These are phyloP conservation scores for Diaprepes abbreviatus DNA, from an alignment of 2,888 invertebrate genomes.

Conservation along the genomic window DNA sequence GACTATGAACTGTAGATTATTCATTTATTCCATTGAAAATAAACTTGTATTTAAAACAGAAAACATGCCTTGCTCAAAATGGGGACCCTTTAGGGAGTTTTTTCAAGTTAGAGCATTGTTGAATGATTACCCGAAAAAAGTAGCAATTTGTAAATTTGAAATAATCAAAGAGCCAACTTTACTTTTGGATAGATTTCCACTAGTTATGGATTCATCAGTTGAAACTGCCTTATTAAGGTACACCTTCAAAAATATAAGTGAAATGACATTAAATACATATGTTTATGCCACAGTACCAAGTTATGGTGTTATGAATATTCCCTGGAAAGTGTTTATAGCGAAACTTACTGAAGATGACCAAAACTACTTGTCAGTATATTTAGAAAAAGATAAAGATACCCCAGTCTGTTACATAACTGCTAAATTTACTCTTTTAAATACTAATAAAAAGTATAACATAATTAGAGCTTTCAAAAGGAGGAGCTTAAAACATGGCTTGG, in stretches of 20 bases:
- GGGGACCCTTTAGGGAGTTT: slow-evolving; percentile 2
- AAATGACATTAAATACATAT: background rate
- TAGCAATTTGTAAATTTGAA: slow-evolving; percentile 1
- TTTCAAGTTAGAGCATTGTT: background rate
- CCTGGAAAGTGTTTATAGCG: background rate
- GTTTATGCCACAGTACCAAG: background rate
- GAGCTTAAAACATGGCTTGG: background rate
- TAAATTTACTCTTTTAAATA: background rate
- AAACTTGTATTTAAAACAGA: background rate
- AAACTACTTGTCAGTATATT: background rate
- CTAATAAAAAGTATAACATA: background rate
- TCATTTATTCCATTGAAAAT: slow-evolving; percentile 1
- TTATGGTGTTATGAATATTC: background rate
- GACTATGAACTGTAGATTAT: background rate
- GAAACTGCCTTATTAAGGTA: background rate
- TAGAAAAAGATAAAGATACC: background rate
- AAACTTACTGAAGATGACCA: background rate
- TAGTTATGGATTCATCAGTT: background rate
- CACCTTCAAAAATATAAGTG: background rate
- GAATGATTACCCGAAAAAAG: background rate
- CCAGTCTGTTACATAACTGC: background rate
- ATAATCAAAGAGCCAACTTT: background rate
- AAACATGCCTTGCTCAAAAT: background rate
- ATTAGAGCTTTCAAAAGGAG: background rate
- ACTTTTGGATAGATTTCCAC: background rate